Evolutionary conservation across 2,113 vertebrate genomes (phyloP).

Genomic region (Hystrix brachyura): DNA sequence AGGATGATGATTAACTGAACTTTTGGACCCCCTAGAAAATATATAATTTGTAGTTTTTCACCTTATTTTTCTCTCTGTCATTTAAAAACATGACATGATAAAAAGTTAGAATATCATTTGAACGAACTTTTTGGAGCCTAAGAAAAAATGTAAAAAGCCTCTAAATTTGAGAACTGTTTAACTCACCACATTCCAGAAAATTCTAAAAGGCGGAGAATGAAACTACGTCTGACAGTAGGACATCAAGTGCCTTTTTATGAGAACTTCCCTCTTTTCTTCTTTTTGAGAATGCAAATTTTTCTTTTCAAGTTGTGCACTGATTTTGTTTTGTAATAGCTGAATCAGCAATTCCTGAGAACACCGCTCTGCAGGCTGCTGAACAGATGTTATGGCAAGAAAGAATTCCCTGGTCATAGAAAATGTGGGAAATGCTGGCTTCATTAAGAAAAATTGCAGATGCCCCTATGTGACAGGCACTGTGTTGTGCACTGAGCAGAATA

Average conservation of each 20-base stretch:
- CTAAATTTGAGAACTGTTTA: conserved; percentile 1
- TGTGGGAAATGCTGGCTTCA: background rate
- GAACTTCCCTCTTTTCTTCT: background rate
- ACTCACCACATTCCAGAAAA: background rate
- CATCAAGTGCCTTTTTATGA: background rate
- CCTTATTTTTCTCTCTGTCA: conserved; percentile 10
- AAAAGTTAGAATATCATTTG: conserved; percentile 47
- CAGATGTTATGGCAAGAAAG: background rate
- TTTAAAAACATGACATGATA: conserved; percentile 55
- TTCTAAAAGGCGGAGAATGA: background rate
- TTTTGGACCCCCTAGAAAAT: conserved; percentile 38
- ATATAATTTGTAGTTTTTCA: conserved; percentile 44
- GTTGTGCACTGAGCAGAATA: background rate
- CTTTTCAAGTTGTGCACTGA: conserved; percentile 30
- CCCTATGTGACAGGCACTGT: background rate
- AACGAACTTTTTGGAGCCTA: conserved; percentile 19
- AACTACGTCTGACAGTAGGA: background rate
- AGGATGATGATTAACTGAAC: conserved; percentile 22
- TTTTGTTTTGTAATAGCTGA: conserved; percentile 2
- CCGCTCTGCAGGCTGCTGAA: background rate
- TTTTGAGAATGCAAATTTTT: background rate
- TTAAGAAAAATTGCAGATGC: background rate
- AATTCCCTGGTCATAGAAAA: background rate
- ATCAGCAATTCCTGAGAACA: conserved; percentile 31
- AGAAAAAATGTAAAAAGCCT: background rate